Evolutionary conservation across 2,113 vertebrate genomes (phyloP).

Genomic region (Erpornis zantholeuca): DNA sequence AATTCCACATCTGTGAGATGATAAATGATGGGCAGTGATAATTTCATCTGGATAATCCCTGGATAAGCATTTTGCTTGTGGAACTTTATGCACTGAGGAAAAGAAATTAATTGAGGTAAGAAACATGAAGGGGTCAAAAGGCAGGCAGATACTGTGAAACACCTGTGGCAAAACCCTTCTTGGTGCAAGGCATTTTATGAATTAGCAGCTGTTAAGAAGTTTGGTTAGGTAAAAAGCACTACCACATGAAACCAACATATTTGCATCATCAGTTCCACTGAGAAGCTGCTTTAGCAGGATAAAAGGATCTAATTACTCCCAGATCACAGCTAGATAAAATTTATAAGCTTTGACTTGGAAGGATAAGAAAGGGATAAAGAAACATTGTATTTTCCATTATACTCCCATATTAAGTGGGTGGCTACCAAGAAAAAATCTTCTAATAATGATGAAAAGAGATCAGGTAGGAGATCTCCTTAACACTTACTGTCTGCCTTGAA

Average conservation of each 20-base stretch:
- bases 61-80: background rate
- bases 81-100: background rate
- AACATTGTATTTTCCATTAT: background rate
- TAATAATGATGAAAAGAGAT: background rate
- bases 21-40: background rate
- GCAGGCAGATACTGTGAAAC: background rate
- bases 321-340: background rate
- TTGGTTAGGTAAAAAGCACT: background rate
- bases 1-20: background rate
- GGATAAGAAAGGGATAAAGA: background rate
- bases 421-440: background rate
- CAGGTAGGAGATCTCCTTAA: background rate
- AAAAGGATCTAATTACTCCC: background rate
- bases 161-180: background rate
- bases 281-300: background rate
- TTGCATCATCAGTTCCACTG: background rate
- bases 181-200: background rate
- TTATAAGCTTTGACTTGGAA: background rate
- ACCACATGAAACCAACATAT: background rate
- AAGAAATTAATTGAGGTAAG: background rate
- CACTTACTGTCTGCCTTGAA: constrained; percentile 89
- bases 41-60: background rate
- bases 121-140: background rate
- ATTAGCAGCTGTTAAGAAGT: background rate
- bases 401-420: background rate